Conservation (phyloP, 2,797 vertebrate species). For the Pseudochirops corinnae region DNA sequence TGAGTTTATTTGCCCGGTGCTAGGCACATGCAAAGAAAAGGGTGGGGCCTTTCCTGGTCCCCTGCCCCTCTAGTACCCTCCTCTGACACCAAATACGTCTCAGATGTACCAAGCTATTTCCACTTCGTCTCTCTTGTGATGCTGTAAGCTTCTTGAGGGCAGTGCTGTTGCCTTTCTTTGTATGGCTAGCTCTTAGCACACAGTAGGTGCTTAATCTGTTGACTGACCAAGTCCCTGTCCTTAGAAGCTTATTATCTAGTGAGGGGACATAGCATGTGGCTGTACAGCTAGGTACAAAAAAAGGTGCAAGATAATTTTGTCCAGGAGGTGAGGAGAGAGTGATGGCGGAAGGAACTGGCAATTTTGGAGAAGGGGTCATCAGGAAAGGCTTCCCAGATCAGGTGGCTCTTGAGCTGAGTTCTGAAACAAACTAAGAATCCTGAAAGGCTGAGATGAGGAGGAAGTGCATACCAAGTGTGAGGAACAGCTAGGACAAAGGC, state of each 20-base stretch:
- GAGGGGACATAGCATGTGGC: neutral
- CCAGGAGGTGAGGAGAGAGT: neutral
- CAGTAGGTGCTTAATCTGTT: neutral
- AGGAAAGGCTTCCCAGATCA: neutral
- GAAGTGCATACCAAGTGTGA: neutral
- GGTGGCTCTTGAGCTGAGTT: neutral
- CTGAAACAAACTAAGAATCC: neutral
- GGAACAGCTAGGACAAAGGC: neutral
- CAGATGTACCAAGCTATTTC: neutral
- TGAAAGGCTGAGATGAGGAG: neutral
- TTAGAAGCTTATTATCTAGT: neutral
- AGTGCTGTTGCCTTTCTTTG: neutral
- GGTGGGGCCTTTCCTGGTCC: neutral
- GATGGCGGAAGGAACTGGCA: neutral
- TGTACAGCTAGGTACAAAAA: neutral
- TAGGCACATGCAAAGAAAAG: neutral
- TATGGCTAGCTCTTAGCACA: neutral
- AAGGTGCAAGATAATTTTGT: neutral
- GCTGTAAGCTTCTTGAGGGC: neutral
- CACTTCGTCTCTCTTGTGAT: neutral
- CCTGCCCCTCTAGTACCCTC: neutral
- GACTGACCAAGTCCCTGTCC: neutral
- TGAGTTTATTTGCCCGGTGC: neutral
- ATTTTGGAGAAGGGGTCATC: neutral
- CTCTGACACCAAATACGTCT: neutral